These are phyloP conservation scores for Kryptolebias ocellatus DNA, from an alignment of 2,797 vertebrate genomes.

Conservation along the genomic window DNA sequence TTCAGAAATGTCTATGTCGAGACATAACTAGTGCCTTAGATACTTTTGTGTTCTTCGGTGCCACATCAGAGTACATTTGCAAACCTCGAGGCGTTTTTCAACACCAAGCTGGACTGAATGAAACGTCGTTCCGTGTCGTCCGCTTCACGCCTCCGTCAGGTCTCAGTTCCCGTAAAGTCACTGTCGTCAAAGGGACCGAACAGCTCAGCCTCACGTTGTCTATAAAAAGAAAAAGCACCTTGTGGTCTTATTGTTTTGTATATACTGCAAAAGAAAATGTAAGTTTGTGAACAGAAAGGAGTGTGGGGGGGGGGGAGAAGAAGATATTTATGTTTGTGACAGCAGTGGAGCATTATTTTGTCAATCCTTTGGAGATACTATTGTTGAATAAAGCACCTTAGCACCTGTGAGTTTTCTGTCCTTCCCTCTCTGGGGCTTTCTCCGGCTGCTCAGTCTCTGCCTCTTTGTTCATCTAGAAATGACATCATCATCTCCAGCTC, in stretches of 20 bases:
- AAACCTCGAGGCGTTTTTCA: conserved; percentile 53
- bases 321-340: conserved; percentile 60
- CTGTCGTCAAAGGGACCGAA: conserved; percentile 48
- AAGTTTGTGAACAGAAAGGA: conserved; percentile 26
- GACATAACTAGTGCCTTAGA: conserved; percentile 80
- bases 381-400: conserved; percentile 87
- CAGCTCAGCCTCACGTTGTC: conserved; percentile 54
- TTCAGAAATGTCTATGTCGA: conserved; percentile 56
- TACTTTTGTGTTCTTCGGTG: conserved; percentile 46
- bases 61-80: conserved; percentile 48
- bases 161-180: conserved; percentile 59
- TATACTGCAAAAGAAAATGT: conserved; percentile 65
- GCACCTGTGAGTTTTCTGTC: conserved; percentile 72
- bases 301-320: conserved; percentile 8
- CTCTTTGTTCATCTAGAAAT: conserved; percentile 77
- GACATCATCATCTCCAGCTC: conserved; percentile 80
- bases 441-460: conserved; percentile 62
- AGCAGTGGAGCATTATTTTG: conserved; percentile 75
- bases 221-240: conserved; percentile 58
- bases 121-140: conserved; percentile 27
- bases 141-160: conserved; percentile 45
- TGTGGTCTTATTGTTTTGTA: conserved; percentile 62
- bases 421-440: conserved; percentile 51
- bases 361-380: conserved; percentile 75
- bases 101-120: conserved; percentile 46